A percentile compares a stretch with the other conserved stretches of the same genome.
phyloP scores from a whole-genome alignment of 1,140 invertebrate species.

The Penaeus chinensis region DNA sequence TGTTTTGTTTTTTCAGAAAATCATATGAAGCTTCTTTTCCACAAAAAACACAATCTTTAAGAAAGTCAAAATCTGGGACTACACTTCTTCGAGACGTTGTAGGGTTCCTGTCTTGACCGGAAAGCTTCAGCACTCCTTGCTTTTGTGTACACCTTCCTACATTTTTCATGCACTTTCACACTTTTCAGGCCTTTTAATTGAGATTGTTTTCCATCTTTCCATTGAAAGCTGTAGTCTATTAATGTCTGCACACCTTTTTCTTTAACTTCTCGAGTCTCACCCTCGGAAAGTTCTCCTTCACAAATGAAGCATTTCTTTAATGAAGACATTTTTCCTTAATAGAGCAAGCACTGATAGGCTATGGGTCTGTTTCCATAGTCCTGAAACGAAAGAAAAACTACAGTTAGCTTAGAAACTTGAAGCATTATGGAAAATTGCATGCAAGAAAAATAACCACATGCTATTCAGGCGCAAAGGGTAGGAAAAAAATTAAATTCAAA shows the following conservation, averaged over 20 bases:
- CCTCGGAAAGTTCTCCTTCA: slow-evolving; percentile 32
- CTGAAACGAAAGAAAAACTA: too few species aligned
- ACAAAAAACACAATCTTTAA: slow-evolving; percentile 23
- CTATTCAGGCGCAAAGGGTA: too few species aligned
- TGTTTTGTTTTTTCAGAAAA: not conserved
- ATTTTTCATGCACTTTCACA: slow-evolving; percentile 28
- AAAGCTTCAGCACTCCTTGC: slow-evolving; percentile 35
- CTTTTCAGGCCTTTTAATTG: slow-evolving; percentile 17
- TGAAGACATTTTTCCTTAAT: not conserved
- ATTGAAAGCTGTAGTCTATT: slow-evolving; percentile 33
- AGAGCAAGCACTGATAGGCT: too few species aligned
- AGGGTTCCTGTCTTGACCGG: slow-evolving; percentile 7
- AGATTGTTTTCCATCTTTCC: slow-evolving; percentile 40
- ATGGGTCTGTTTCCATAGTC: too few species aligned
- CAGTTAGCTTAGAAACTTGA: too few species aligned
- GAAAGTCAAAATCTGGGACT: slow-evolving; percentile 10
- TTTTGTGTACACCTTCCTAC: slow-evolving; percentile 29
- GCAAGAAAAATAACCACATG: too few species aligned
- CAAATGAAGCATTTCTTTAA: slow-evolving; percentile 35
- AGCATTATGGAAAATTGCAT: too few species aligned
- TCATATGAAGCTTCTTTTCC: not conserved
- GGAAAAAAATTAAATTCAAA: too few species aligned
- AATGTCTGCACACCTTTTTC: slow-evolving; percentile 29
- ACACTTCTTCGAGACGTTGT: not conserved
- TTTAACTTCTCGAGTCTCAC: slow-evolving; percentile 1